Conservation (phyloP, 2,888 invertebrate species). For the Agriopis marginaria region DNA sequence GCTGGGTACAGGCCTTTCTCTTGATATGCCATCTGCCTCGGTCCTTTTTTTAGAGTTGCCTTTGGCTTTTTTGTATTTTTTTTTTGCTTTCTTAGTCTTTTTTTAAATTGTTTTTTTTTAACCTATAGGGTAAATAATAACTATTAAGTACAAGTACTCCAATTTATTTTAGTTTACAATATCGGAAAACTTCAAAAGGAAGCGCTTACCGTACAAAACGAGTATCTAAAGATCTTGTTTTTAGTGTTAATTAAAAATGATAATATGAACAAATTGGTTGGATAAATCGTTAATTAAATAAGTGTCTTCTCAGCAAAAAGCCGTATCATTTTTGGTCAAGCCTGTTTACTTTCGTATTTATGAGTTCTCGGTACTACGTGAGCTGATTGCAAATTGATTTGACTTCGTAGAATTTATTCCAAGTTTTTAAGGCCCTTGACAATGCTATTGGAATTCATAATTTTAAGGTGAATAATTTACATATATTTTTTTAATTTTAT, state of each 20-base stretch:
- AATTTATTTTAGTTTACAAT: neutral
- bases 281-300: constrained; percentile 37
- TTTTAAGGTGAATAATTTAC: neutral
- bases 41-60: no score
- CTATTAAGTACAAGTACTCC: neutral
- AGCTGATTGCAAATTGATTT: constrained; percentile 51
- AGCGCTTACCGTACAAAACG: neutral
- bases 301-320: constrained; percentile 36
- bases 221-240: neutral
- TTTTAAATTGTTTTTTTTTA: no score
- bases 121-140: no score
- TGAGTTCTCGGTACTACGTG: constrained; percentile 52
- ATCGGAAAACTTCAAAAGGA: neutral
- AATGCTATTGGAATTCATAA: constrained; percentile 7
- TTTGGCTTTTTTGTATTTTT: no score
- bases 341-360: constrained; percentile 51
- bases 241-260: constrained; percentile 27
- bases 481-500: neutral
- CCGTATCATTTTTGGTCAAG: constrained; percentile 39
- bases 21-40: no score
- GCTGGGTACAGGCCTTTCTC: no score
- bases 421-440: constrained; percentile 36
- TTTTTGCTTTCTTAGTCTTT: no score
- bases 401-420: constrained; percentile 52
- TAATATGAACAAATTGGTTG: constrained; percentile 31